These are phyloP conservation scores for Phytoseiulus persimilis DNA, from an alignment of 2,888 invertebrate genomes.

Conservation along the genomic window DNA sequence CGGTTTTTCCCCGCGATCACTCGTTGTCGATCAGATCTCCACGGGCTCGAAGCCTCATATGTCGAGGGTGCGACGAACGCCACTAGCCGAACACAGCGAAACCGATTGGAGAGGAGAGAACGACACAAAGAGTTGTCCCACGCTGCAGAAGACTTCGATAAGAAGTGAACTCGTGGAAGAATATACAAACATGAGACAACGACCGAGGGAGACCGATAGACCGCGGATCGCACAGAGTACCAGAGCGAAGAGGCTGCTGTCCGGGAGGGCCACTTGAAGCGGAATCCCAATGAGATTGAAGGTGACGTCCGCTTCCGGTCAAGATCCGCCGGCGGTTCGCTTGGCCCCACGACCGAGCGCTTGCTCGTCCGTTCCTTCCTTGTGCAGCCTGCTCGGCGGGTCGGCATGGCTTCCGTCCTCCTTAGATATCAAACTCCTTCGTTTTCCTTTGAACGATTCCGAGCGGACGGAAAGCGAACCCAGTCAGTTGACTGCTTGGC, in stretches of 20 bases:
- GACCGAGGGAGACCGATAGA: not conserved
- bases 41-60: too few relatives aligned
- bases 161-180: not conserved
- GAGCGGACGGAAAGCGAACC: not conserved
- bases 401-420: not conserved
- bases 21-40: too few relatives aligned
- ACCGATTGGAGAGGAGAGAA: too few relatives aligned
- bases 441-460: not conserved
- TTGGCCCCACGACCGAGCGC: not conserved
- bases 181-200: not conserved
- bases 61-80: too few relatives aligned
- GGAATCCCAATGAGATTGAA: not conserved
- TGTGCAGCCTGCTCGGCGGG: not conserved
- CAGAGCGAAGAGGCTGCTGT: not conserved
- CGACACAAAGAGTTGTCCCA: too few relatives aligned
- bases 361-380: not conserved
- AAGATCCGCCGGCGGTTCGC: not conserved
- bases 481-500: not conserved
- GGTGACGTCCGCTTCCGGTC: conserved; percentile 5
- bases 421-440: not conserved
- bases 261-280: not conserved
- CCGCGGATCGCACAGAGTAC: not conserved
- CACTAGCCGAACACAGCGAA: too few relatives aligned
- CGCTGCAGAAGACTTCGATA: not conserved
- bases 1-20: too few relatives aligned